Evolutionary conservation across 2,113 vertebrate species (phyloP), one percentile per base, ranked within the genome.

Genomic region (Haemorhous mexicanus): DNA sequence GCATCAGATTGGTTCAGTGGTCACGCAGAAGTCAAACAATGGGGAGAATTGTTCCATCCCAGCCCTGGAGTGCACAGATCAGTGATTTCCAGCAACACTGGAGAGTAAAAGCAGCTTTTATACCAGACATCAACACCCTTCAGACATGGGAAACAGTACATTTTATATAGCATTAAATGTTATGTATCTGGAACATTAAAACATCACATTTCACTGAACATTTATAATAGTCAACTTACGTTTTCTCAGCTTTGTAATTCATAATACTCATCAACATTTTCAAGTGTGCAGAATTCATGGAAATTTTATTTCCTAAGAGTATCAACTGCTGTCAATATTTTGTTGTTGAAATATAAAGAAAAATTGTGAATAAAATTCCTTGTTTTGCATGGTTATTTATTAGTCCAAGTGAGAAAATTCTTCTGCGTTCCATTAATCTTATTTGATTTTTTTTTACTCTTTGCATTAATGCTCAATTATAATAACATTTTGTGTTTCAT

Each of bases 401-500:
- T 95, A 82, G 37, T 84, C 43, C 84, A 93, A 93, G 64, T 52
- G 62, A 92, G 58, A 84, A 94, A 93, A 88, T 90, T 72, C 41
- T 67, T 66, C 77, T n/a, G 50, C 72, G 37, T 63, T 87, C 80
- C 73, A 67, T 92, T 95, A 95, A 92, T 94, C 72, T 76, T 91
- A 47, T 87, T 85, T 94, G 43, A 59, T 64, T 49, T 68, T 39
- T 39, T 89, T 91, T 81, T 58, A 52, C n/a, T 72, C 63, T 90
- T 82, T 93, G 78, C 79, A 82, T 96, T 97, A 94, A 95, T 95
- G 41, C 27, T 91, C 83, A 96, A 95, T 96, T 97, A 95, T 84
- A 95, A 97, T 82, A 82, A 82, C 64, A 89, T 82, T 96, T 75
- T 91, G 16, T 92, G 50, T 96, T 92, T n/a, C 67, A 66, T 96